Conservation (phyloP, 1,140 invertebrate species). For the Dendroctonus valens region DNA sequence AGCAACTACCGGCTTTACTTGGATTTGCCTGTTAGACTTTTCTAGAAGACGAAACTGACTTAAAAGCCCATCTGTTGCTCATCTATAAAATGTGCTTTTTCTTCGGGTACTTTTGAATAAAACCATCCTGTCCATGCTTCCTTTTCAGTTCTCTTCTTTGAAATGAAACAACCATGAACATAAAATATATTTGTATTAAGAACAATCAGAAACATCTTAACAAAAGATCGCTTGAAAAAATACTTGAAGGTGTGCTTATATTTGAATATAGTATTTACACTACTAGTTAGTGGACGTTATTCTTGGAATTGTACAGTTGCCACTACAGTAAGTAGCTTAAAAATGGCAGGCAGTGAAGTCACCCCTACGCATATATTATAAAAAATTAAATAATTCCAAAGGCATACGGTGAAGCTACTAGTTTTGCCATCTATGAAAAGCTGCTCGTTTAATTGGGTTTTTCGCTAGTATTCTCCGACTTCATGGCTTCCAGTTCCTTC, state of each 20-base stretch:
- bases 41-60: background rate
- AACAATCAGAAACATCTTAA: background rate
- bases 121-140: background rate
- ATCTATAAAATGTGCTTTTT: constrained; percentile 1
- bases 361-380: too few relatives aligned
- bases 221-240: background rate
- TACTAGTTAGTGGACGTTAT: too few relatives aligned
- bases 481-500: constrained; percentile 40
- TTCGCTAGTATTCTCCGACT: constrained; percentile 11
- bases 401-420: background rate
- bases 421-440: background rate
- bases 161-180: background rate
- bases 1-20: background rate
- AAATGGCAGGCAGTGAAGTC: too few relatives aligned
- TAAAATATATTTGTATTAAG: background rate
- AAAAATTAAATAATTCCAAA: background rate
- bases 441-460: background rate
- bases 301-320: too few relatives aligned
- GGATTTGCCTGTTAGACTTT: constrained; percentile 2
- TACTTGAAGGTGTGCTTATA: background rate
- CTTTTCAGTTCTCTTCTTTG: too few relatives aligned
- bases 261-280: too few relatives aligned
- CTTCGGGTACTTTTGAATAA: background rate
- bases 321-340: too few relatives aligned
- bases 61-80: background rate